Evolutionary conservation across 2,888 invertebrate species (phyloP).

Genomic region (Odontomyia ornata): DNA sequence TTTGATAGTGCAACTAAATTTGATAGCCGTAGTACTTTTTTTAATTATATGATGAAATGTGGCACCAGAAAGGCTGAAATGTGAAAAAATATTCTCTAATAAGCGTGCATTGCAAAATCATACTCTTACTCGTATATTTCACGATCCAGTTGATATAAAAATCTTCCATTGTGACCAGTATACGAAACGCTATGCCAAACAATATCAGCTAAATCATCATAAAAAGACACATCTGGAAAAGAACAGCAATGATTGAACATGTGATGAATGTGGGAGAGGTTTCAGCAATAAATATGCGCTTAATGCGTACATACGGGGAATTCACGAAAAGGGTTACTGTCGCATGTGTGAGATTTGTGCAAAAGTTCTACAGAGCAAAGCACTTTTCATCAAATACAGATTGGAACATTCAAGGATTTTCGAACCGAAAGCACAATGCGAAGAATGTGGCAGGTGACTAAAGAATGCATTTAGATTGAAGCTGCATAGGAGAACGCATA

Average conservation of each 20-base stretch:
- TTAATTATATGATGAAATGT: slow-evolving; percentile 48
- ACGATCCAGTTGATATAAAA: slow-evolving; percentile 34
- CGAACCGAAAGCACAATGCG: slow-evolving; percentile 47
- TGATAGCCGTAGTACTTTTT: slow-evolving; percentile 34
- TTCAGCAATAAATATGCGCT: slow-evolving; percentile 39
- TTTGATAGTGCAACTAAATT: slow-evolving; percentile 46
- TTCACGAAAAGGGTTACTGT: slow-evolving; percentile 23
- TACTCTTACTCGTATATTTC: slow-evolving; percentile 34
- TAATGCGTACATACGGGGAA: slow-evolving; percentile 24
- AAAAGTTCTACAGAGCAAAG: slow-evolving; percentile 41
- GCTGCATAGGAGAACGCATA: slow-evolving; percentile 40
- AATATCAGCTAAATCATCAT: slow-evolving; percentile 41
- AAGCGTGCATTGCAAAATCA: slow-evolving; percentile 42
- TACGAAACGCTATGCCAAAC: slow-evolving; percentile 45
- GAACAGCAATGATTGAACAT: slow-evolving; percentile 38
- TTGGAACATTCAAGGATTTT: slow-evolving; percentile 33
- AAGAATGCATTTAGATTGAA: slow-evolving; percentile 41
- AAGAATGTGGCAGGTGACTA: slow-evolving; percentile 46
- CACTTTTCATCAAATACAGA: slow-evolving; percentile 40
- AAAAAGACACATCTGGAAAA: slow-evolving; percentile 37
- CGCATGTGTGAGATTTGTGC: slow-evolving; percentile 45
- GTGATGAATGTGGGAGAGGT: slow-evolving; percentile 48
- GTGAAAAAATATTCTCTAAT: slow-evolving; percentile 44
- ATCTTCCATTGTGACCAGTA: slow-evolving; percentile 46
- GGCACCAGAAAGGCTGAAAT: slow-evolving; percentile 45